Conservation (phyloP, 1,140 invertebrate genomes). For the Globodera rostochiensis region DNA sequence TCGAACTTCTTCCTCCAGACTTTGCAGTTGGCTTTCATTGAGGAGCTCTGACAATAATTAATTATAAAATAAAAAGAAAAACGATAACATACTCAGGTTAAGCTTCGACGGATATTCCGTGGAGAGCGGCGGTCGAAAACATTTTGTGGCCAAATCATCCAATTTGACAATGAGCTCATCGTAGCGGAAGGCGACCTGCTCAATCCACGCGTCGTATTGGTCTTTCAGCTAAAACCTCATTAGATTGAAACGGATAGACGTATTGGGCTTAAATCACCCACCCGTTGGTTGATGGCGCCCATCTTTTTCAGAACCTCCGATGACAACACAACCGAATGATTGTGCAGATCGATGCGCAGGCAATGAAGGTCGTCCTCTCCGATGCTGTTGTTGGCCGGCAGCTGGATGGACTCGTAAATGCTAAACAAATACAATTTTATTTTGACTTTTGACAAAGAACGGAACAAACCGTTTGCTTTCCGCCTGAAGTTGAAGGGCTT, state of each 20-base stretch:
- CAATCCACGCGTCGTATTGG: slow-evolving; percentile 27
- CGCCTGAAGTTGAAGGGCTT: neutral
- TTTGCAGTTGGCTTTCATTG: slow-evolving; percentile 4
- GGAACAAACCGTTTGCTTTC: neutral
- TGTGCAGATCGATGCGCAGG: neutral
- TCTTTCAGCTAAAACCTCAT: slow-evolving; percentile 24
- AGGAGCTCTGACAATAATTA: slow-evolving; percentile 9
- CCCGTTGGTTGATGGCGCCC: slow-evolving; percentile 15
- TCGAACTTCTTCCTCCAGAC: slow-evolving; percentile 19
- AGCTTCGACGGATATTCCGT: slow-evolving; percentile 2
- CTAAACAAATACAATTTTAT: neutral
- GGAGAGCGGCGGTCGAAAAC: slow-evolving; percentile 13
- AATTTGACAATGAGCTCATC: slow-evolving; percentile 32
- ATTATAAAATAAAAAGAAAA: neutral
- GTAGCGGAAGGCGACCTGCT: slow-evolving; percentile 34
- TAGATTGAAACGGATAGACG: neutral
- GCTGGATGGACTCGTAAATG: neutral
- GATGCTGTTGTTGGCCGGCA: slow-evolving; percentile 1
- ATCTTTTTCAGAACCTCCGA: slow-evolving; percentile 14
- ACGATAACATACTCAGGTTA: slow-evolving; percentile 20
- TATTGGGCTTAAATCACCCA: neutral
- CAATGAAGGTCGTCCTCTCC: neutral
- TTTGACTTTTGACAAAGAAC: neutral
- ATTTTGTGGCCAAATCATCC: slow-evolving; percentile 24
- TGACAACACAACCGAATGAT: neutral